These are phyloP conservation scores for Eumeta japonica DNA, from an alignment of 1,140 invertebrate species.

Conservation along the genomic window DNA sequence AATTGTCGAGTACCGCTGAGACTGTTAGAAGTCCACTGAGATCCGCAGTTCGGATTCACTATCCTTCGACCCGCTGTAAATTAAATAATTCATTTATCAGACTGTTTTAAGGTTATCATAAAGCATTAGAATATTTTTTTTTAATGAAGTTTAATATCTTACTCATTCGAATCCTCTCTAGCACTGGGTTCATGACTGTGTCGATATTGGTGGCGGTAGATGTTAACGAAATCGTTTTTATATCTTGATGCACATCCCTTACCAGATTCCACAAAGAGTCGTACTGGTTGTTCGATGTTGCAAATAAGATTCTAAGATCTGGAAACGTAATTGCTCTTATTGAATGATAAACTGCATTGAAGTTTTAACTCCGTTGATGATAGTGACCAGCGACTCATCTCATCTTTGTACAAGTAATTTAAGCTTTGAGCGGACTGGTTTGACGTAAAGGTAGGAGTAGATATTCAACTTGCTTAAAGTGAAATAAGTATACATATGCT, in stretches of 20 bases:
- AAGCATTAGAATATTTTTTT: not conserved
- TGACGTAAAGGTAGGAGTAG: too few relatives aligned
- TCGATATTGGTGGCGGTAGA: constrained; percentile 30
- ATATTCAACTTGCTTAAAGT: too few relatives aligned
- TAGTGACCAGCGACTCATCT: too few relatives aligned
- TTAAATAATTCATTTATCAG: constrained; percentile 4
- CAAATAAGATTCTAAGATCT: constrained; percentile 40
- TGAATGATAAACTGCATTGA: not conserved
- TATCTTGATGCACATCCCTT: constrained; percentile 37
- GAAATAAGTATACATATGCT: too few relatives aligned
- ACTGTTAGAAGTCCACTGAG: constrained; percentile 25
- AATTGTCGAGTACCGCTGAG: constrained; percentile 41
- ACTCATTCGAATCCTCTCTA: constrained; percentile 31
- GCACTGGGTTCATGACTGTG: constrained; percentile 19
- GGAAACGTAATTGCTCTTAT: constrained; percentile 14
- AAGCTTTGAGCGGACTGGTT: too few relatives aligned
- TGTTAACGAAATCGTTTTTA: constrained; percentile 28
- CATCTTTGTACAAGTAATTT: too few relatives aligned
- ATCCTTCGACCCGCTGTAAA: constrained; percentile 62
- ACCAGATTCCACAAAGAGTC: constrained; percentile 38
- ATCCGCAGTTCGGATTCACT: constrained; percentile 63
- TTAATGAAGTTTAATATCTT: constrained; percentile 6
- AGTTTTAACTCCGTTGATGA: too few relatives aligned
- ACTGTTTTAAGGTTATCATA: not conserved
- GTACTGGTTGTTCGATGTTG: constrained; percentile 34